phyloP scores from a whole-genome alignment of 2,797 vertebrate species.

The Rhinophrynus dorsalis region DNA sequence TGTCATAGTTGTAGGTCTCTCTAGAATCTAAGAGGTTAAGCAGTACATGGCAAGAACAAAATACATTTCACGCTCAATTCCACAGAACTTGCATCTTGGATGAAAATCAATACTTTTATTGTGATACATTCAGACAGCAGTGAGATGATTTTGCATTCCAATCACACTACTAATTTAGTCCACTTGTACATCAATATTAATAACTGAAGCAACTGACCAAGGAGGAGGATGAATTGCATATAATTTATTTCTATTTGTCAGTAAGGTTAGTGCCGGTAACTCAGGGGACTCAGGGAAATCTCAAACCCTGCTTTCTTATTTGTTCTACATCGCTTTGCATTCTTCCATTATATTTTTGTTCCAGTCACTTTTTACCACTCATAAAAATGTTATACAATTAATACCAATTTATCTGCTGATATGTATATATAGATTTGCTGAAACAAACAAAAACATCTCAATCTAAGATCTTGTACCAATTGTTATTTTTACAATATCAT shows the following conservation, averaged over 20 bases:
- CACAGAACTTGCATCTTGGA: not conserved
- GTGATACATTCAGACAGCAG: not conserved
- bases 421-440: not conserved
- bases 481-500: not conserved
- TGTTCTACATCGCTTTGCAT: constrained; percentile 20
- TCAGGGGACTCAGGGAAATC: constrained; percentile 26
- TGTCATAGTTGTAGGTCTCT: too few species aligned
- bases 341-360: constrained; percentile 7
- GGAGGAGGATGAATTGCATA: constrained; percentile 34
- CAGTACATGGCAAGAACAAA: too few species aligned
- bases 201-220: not conserved
- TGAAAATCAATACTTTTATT: constrained; percentile 7
- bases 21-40: too few species aligned
- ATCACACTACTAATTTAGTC: constrained; percentile 27
- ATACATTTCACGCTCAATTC: not conserved
- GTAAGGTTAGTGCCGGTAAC: constrained; percentile 5
- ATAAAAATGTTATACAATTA: constrained; percentile 16
- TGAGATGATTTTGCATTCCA: constrained; percentile 24
- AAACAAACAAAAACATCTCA: not conserved
- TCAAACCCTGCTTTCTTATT: not conserved
- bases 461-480: not conserved
- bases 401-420: not conserved
- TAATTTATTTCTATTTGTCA: constrained; percentile 28
- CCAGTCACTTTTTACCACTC: not conserved
- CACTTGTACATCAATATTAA: constrained; percentile 24